Percentiles rank a stretch among this genome's conserved stretches.
Evolutionary conservation across 1,140 invertebrate species (phyloP).

Genomic region (Stegodyphus dumicola): DNA sequence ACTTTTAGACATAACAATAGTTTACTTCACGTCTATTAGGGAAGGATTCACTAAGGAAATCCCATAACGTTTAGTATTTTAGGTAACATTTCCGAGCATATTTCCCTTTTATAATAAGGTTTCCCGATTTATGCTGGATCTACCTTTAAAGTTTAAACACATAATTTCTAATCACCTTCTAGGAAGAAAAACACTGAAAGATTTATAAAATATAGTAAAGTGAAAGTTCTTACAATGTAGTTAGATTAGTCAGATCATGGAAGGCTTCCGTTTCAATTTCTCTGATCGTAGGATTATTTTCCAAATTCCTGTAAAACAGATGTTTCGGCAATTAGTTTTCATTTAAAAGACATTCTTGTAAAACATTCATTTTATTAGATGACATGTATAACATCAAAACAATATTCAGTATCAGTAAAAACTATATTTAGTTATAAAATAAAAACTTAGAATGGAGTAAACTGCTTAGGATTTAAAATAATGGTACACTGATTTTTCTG

Average conservation of each 20-base stretch:
- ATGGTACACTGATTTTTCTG: constrained; percentile 58
- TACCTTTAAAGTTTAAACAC: too few species aligned
- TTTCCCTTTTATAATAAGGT: too few species aligned
- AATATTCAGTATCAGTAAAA: neutral
- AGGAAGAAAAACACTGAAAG: too few species aligned
- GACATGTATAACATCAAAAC: neutral
- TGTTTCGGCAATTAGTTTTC: neutral
- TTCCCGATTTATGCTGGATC: too few species aligned
- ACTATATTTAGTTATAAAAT: neutral
- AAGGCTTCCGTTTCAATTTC: constrained; percentile 63
- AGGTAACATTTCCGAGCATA: too few species aligned
- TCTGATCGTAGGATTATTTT: constrained; percentile 62
- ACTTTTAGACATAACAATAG: too few species aligned
- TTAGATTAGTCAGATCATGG: constrained; percentile 54
- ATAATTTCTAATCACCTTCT: too few species aligned
- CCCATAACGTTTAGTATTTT: too few species aligned
- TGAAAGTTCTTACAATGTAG: constrained; percentile 27
- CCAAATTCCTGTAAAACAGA: constrained; percentile 20
- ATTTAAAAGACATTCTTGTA: neutral
- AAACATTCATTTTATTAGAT: neutral
- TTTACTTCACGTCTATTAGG: too few species aligned
- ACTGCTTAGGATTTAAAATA: constrained; percentile 44
- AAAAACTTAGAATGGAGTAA: neutral
- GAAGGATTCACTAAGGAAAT: too few species aligned
- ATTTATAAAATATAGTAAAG: too few species aligned